Percentiles rank a stretch among this genome's conserved stretches.
phyloP scores from a whole-genome alignment of 1,140 invertebrate genomes.

The Oppia nitens region DNA sequence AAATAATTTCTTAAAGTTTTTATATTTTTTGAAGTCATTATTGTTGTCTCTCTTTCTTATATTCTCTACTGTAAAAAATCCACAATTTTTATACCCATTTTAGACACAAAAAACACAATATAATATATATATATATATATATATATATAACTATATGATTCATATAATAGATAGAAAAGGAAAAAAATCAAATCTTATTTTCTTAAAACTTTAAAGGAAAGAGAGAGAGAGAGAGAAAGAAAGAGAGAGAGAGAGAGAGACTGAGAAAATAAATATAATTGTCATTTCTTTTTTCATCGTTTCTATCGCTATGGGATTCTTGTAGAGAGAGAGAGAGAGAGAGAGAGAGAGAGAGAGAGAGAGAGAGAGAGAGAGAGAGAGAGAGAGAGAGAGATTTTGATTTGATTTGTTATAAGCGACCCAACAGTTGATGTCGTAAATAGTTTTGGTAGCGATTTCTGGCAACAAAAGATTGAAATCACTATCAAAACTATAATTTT shows the following conservation, averaged over 20 bases:
- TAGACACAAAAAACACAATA: too few species aligned
- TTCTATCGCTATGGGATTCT: too few species aligned
- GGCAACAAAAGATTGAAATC: not conserved
- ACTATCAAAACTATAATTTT: not conserved
- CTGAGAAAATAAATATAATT: not conserved
- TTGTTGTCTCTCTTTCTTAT: too few species aligned
- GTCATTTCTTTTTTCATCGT: not conserved
- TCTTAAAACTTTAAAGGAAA: not conserved
- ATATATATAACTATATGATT: too few species aligned
- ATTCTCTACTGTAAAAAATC: too few species aligned
- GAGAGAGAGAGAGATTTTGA: not conserved
- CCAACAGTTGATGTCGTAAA: not conserved
- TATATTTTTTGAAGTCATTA: too few species aligned
- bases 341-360: constrained; percentile 19
- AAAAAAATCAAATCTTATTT: not conserved
- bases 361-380: not conserved
- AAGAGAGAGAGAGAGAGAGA: not conserved
- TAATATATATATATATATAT: too few species aligned
- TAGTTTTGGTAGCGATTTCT: not conserved
- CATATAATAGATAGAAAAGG: too few species aligned
- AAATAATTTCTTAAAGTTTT: too few species aligned
- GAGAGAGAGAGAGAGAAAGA: constrained; percentile 19
- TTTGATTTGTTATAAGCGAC: not conserved
- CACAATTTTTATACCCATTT: too few species aligned
- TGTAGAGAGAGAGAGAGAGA: too few species aligned